Conservation (phyloP, 2,797 vertebrate genomes). For the Mormyrus proboscirostris region DNA sequence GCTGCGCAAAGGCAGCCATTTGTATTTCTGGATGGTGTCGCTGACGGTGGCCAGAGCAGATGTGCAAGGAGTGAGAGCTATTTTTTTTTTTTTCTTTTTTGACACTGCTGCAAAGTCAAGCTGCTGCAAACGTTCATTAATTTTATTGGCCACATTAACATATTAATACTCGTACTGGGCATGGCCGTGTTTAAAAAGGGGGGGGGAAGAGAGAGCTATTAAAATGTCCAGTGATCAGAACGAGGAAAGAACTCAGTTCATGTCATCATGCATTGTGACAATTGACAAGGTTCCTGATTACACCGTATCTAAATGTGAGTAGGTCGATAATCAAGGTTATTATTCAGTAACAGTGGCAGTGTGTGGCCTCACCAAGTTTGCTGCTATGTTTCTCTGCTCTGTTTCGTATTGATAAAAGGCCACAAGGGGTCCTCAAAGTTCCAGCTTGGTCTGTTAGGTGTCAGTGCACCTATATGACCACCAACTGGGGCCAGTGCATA, state of each 20-base stretch:
- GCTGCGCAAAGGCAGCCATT: not conserved
- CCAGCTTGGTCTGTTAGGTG: not conserved
- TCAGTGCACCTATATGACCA: not conserved
- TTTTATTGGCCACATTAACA: conserved; percentile 10
- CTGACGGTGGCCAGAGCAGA: not conserved
- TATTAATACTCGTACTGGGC: not conserved
- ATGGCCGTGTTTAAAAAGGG: not conserved
- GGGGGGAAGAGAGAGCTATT: not conserved
- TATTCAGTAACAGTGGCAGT: not conserved
- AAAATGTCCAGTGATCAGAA: not conserved
- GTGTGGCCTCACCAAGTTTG: not conserved
- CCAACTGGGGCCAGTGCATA: not conserved
- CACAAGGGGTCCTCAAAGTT: conserved; percentile 17
- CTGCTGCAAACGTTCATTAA: not conserved
- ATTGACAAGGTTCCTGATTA: not conserved
- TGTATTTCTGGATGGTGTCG: not conserved
- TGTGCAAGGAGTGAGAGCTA: not conserved
- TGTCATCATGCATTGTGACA: not conserved
- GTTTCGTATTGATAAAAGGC: not conserved
- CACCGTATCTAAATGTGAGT: not conserved
- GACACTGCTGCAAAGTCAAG: not conserved
- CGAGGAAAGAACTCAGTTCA: not conserved
- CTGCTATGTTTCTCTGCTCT: not conserved
- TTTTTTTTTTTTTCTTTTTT: not conserved
- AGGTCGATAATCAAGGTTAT: not conserved